Base-by-base conservation (phyloP, 2,113 vertebrate species). In the Vulpes lagopus region DNA sequence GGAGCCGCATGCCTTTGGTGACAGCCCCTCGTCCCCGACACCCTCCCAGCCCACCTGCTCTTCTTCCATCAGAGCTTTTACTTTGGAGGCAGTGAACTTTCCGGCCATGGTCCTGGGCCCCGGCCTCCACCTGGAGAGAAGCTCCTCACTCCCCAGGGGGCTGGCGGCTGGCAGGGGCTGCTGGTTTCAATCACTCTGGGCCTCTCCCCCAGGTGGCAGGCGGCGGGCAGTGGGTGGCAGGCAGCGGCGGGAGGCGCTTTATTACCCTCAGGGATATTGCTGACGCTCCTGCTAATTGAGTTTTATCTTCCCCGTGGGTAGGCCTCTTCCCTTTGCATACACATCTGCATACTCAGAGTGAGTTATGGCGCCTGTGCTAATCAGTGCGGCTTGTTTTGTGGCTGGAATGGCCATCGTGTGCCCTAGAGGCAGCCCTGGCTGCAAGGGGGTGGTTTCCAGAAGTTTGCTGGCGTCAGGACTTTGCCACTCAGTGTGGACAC, bases 361-460 rank as follows among this genome's bases (percentile, higher is more conserved):
- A 93, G 65, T 85, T 35, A 55, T 6, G 16, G 51, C 14, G 0
- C 5, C 57, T 5, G 7, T 0, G 3, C 64, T 91, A 51, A 93
- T 67, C 55, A 57, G 20, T 0, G 4, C 38, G 57, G 57, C 85
- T 89, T 59, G 94, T 57, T 87, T 14, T 53, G 62, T 0, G 11
- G 2, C 11, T 15, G 2, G n/a, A n/a, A 76, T 55, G 67, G 85
- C 91, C 1, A 0, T 57, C 19, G 0, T 2, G 25, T 19, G 12
- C 22, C 15, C 23, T 1, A 10, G 67, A 25, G 43, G 89, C 5
- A 6, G 32, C 62, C 11, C 35, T 43, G 2, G 5, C 71, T 0
- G 0, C 0, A 5, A 30, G 76, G 30, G 67, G 81, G 3, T 1
- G 71, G 23, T n/a, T n/a, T 16, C 17, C 3, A 49, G 16, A 20